Evolutionary conservation across 2,113 vertebrate species (phyloP).

Genomic region (Apus apus): DNA sequence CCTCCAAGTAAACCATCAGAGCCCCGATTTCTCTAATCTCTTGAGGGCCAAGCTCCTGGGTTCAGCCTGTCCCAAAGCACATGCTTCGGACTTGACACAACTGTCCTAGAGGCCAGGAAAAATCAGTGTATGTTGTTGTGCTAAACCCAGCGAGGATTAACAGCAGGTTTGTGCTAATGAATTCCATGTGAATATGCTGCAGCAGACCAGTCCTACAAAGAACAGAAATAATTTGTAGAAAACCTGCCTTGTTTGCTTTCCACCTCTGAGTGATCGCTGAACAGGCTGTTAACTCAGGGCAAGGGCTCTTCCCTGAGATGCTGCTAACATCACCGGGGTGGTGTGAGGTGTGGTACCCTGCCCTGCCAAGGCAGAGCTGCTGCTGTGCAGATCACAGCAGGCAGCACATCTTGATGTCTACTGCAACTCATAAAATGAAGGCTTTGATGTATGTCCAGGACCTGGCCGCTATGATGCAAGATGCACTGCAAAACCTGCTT

Average conservation of each 20-base stretch:
- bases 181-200: not conserved
- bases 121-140: not conserved
- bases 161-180: constrained; percentile 7
- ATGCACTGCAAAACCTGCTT: constrained; percentile 31
- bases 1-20: not conserved
- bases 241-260: not conserved
- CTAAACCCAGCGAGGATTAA: constrained; percentile 2
- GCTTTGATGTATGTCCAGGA: constrained; percentile 61
- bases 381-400: constrained; percentile 27
- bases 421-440: not conserved
- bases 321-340: not conserved
- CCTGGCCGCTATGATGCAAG: constrained; percentile 8
- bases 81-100: not conserved
- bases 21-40: not conserved
- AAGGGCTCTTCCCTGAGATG: not conserved
- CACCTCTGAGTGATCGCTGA: not conserved
- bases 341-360: constrained; percentile 48
- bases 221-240: not conserved
- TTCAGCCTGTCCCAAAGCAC: not conserved
- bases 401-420: constrained; percentile 57
- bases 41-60: not conserved
- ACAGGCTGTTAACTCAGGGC: not conserved
- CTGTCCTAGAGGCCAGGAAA: constrained; percentile 20
- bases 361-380: not conserved
- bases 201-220: not conserved